phyloP scores from a whole-genome alignment of 2,797 vertebrate species.

The Pogoniulus pusillus region DNA sequence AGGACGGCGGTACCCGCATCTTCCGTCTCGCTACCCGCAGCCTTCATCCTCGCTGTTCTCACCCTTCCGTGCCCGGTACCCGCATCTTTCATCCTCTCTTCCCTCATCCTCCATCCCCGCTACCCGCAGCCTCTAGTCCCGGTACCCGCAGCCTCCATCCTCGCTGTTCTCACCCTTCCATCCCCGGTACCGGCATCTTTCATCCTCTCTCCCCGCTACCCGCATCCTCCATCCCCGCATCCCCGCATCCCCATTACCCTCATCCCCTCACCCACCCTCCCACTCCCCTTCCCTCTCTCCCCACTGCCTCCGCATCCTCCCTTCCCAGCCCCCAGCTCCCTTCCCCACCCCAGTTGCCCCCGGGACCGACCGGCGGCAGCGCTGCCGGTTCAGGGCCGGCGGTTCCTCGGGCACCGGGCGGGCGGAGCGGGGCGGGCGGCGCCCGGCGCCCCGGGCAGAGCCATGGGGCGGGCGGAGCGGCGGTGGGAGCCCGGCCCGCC shows the following conservation, averaged over 20 bases:
- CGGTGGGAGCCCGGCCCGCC: not conserved
- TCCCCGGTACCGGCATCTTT: not conserved
- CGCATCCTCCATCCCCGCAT: not conserved
- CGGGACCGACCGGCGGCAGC: not conserved
- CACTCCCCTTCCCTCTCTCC: not conserved
- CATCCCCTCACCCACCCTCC: not conserved
- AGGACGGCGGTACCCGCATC: no score
- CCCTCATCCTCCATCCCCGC: not conserved
- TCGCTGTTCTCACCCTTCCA: not conserved
- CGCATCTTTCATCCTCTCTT: not conserved
- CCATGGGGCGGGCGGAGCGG: not conserved
- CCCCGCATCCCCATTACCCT: no score
- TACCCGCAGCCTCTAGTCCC: not conserved
- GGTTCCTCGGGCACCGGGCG: not conserved
- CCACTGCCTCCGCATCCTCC: not conserved
- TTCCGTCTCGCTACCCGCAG: not conserved
- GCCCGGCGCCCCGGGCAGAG: not conserved
- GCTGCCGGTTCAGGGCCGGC: conserved; percentile 32
- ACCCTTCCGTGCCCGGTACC: not conserved
- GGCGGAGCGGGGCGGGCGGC: conserved; percentile 37
- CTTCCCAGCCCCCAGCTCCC: not conserved
- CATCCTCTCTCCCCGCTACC: not conserved
- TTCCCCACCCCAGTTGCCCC: not conserved
- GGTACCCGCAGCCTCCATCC: not conserved
- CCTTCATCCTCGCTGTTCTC: not conserved